Conservation (phyloP, 2,797 vertebrate species). For the Chiroxiphia lanceolata region DNA sequence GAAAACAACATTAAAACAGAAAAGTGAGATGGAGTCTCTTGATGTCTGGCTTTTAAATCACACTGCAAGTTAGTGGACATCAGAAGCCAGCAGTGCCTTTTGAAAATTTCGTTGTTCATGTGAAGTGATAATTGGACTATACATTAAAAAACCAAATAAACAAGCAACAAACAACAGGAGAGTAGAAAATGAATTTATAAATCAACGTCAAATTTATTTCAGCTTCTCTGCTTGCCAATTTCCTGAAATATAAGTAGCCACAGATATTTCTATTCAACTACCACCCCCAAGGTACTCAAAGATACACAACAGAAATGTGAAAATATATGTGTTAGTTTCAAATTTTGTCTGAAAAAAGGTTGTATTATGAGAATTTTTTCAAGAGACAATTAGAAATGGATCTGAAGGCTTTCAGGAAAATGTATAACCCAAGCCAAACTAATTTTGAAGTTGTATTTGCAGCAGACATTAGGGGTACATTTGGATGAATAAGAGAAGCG, state of each 20-base stretch:
- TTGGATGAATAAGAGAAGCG: background rate
- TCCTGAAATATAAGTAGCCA: background rate
- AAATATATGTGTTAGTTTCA: background rate
- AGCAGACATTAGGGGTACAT: background rate
- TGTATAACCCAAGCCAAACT: background rate
- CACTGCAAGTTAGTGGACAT: background rate
- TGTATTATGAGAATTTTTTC: background rate
- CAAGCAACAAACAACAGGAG: background rate
- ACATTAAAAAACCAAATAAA: background rate
- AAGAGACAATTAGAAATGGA: background rate
- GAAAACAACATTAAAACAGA: background rate
- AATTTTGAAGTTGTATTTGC: background rate
- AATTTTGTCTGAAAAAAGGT: background rate
- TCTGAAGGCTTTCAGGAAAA: background rate
- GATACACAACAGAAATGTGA: background rate
- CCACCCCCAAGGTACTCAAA: background rate
- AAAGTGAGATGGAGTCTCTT: background rate
- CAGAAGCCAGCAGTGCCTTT: conserved; percentile 4
- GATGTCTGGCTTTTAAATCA: background rate
- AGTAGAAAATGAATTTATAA: background rate
- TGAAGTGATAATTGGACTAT: conserved; percentile 34
- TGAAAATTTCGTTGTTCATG: background rate
- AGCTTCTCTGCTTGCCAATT: background rate
- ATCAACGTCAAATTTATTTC: background rate
- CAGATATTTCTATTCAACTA: background rate